phyloP scores from a whole-genome alignment of 1,140 invertebrate species.

The Papilio xuthus region DNA sequence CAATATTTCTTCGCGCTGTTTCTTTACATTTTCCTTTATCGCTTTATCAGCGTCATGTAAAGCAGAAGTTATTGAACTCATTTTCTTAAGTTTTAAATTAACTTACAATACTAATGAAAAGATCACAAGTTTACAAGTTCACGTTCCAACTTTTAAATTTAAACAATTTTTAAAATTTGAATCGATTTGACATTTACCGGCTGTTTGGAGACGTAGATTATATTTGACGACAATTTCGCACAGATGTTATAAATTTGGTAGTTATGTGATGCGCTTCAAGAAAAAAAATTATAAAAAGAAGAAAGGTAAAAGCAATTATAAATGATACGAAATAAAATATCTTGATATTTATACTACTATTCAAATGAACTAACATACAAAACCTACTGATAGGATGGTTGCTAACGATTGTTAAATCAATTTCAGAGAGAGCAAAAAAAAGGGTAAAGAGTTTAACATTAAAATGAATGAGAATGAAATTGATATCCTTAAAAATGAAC shows the following conservation, averaged over 20 bases:
- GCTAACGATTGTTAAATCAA: conserved; percentile 45
- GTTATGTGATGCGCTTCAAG: background rate
- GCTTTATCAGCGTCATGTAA: conserved; percentile 61
- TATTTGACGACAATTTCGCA: background rate
- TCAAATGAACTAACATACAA: background rate
- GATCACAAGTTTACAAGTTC: conserved; percentile 42
- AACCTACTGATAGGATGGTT: conserved; percentile 28
- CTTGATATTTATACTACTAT: conserved; percentile 1
- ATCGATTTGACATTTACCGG: conserved; percentile 1
- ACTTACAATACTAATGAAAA: too few species aligned
- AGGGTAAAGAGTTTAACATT: background rate
- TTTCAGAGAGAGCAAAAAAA: conserved; percentile 16
- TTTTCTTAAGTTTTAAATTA: conserved; percentile 46
- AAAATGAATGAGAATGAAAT: conserved; percentile 77
- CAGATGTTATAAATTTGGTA: background rate
- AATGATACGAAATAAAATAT: background rate
- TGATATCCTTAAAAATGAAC: conserved; percentile 73
- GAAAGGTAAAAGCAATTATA: background rate
- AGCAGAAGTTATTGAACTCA: conserved; percentile 68
- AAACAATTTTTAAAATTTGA: conserved; percentile 29
- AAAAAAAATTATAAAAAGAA: background rate
- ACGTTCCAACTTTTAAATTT: conserved; percentile 28
- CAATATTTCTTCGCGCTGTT: conserved; percentile 58
- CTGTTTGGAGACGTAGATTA: background rate
- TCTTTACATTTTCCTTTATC: conserved; percentile 58